A percentile compares a stretch with the other conserved stretches of the same genome.
These are phyloP conservation scores for Clamator glandarius DNA, from an alignment of 2,797 vertebrate species.

Conservation along the genomic window DNA sequence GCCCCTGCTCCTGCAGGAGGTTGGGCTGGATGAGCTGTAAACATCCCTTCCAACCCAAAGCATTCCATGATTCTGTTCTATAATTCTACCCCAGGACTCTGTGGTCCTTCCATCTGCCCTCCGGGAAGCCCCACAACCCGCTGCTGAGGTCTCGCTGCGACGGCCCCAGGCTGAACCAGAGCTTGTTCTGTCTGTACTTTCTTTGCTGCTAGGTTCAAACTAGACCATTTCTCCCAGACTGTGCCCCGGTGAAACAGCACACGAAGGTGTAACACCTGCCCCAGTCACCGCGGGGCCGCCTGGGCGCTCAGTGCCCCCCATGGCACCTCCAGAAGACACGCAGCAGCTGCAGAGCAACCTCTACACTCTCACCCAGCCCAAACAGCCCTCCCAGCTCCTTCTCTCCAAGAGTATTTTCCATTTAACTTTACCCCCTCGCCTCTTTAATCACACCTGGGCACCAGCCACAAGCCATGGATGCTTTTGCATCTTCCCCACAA, in stretches of 20 bases:
- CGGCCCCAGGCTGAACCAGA: rapidly evolving
- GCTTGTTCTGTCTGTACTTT: not conserved
- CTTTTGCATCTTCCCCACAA: rapidly evolving
- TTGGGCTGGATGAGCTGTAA: no score
- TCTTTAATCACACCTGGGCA: constrained; percentile 23
- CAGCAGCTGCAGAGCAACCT: not conserved
- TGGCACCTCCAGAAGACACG: not conserved
- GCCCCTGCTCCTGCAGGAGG: no score
- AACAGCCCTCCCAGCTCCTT: not conserved
- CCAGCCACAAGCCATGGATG: not conserved
- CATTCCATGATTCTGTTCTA: no score
- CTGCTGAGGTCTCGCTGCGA: not conserved
- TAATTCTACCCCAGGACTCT: not conserved
- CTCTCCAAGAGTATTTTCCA: not conserved
- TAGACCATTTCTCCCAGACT: not conserved
- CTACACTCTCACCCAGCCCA: not conserved
- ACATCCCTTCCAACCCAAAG: no score
- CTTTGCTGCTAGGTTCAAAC: not conserved
- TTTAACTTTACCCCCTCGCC: not conserved
- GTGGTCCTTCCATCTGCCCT: not conserved
- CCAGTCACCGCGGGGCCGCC: no score
- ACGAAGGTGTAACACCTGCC: not conserved
- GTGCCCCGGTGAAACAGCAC: not conserved
- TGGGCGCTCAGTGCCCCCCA: not conserved
- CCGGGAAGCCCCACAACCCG: rapidly evolving